Evolutionary conservation across 2,797 vertebrate genomes (phyloP), one percentile per base, ranked within the genome.

Genomic region (Hafferia zeledoni): DNA sequence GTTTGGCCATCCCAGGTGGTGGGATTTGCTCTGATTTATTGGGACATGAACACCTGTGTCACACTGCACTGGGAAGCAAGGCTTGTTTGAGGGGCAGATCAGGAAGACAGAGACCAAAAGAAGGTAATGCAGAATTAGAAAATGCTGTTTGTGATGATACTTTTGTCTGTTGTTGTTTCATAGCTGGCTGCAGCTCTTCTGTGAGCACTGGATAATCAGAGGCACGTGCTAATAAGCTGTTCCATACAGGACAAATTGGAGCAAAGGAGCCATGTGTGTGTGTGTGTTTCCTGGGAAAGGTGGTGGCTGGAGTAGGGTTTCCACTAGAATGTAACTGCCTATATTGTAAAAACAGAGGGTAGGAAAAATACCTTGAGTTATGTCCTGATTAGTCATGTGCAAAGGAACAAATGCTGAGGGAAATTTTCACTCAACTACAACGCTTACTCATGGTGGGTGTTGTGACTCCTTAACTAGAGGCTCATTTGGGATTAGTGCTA

Each of bases 391-490:
- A 89, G 86, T 95, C 92, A 87, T 30, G 23, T 43, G 44, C 56
- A 46, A 30, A 71, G 68, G 60, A 83, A 44, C 49, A 68, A 85
- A 89, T 18, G 14, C 15, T 43, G 44, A 59, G 65, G 87, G 33
- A 81, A 37, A 39, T 61, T 91, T 80, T 85, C 76, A 22, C 31
- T 83, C 39, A 43, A 14, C 43, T 84, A 3, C 52, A 33, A 13
- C 69, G 74, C 83, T 94, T 91, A 91, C 85, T 95, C 89, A 81
- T 25, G 43, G n/a, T 55, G 50, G 69, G 35, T 91, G 46, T 64
- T 94, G 10, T 28, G 44, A 50, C 61, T 69, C 33, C 78, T 76
- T 31, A 70, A 33, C 31, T 80, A 10, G 74, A 87, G 67, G 56
- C 56, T 91, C 28, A 69, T 55, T 17, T 74, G 63, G 69, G 50